Base-by-base conservation (phyloP, 2,113 vertebrate species). In the Mugil cephalus region DNA sequence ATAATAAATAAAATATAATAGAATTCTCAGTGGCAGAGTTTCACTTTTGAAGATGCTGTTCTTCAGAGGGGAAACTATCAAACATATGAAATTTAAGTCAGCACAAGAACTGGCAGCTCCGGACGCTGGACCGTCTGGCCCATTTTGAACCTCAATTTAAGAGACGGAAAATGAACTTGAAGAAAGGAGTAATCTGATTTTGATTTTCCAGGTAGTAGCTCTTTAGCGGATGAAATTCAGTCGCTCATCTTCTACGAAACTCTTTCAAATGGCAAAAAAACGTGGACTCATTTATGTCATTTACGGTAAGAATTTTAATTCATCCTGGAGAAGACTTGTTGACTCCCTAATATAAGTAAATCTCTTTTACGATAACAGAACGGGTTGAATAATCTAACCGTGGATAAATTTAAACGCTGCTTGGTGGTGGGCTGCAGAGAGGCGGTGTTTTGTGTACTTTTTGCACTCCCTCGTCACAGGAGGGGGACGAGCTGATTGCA, bases 401-500 rank as follows among this genome's bases (percentile, higher is more conserved):
- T 12, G 18, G 36, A 10, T n/a, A 50, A 6, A 43, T 54, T 30
- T 61, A 39, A 79, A 77, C 68, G 66, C 64, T 62, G 6, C 21
- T 53, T 60, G 72, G 56, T 59, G 60, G 43, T 58, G 19, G 42
- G 18, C 51, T 64, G 54, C 68, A 56, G 73, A 56, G 73, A 43
- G n/a, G 18, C 54, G 47, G 39, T 10, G 0, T 24, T 75, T 47
- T 64, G 60, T 40, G 62, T 48, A 9, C 58, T 72, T 30, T 86
- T 77, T 86, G 70, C 76, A 69, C 59, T 60, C 69, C 64, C 56
- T 69, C 71, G 77, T 66, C 66, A 54, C 77, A 82, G 87, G 80
- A 82, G 78, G 68, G 48, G 71, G n/a, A 70, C 21, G 75, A 79
- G 74, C 67, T 87, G 87, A 90, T 91, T 88, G 85, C 84, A 63